phyloP scores from a whole-genome alignment of 2,113 vertebrate species.

The Coptodon rendalli region DNA sequence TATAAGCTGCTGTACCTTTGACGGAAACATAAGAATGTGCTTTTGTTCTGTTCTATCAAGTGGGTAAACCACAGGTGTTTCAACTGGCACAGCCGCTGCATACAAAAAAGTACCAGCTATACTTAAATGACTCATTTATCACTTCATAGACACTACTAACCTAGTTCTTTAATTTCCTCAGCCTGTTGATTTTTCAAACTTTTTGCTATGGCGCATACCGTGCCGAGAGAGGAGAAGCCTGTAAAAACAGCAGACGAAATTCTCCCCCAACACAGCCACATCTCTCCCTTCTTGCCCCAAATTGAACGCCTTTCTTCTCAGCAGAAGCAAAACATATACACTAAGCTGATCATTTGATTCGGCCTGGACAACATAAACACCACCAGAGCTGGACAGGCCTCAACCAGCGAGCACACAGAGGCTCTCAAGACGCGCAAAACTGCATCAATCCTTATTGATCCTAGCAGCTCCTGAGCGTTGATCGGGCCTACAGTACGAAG shows the following conservation, averaged over 20 bases:
- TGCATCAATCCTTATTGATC: constrained; percentile 47
- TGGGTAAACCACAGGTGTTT: not conserved
- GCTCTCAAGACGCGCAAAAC: constrained; percentile 33
- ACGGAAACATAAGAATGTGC: not conserved
- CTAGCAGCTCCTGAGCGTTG: constrained; percentile 20
- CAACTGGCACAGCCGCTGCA: not conserved
- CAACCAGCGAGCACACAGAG: not conserved
- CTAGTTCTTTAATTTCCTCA: not conserved
- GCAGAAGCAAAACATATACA: not conserved
- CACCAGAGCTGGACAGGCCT: constrained; percentile 13
- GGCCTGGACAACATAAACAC: not conserved
- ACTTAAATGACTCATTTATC: not conserved
- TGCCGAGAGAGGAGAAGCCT: not conserved
- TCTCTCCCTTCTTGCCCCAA: not conserved
- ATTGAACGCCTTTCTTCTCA: not conserved
- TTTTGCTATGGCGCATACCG: constrained; percentile 12
- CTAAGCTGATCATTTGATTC: not conserved
- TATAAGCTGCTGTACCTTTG: not conserved
- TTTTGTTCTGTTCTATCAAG: not conserved
- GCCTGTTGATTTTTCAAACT: constrained; percentile 64
- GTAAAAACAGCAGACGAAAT: not conserved
- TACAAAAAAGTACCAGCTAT: not conserved
- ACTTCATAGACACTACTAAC: not conserved
- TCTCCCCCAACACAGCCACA: not conserved
- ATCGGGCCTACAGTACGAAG: constrained; percentile 38